These are phyloP conservation scores for Florisuga fusca DNA, from an alignment of 2,797 vertebrate species.

Conservation along the genomic window DNA sequence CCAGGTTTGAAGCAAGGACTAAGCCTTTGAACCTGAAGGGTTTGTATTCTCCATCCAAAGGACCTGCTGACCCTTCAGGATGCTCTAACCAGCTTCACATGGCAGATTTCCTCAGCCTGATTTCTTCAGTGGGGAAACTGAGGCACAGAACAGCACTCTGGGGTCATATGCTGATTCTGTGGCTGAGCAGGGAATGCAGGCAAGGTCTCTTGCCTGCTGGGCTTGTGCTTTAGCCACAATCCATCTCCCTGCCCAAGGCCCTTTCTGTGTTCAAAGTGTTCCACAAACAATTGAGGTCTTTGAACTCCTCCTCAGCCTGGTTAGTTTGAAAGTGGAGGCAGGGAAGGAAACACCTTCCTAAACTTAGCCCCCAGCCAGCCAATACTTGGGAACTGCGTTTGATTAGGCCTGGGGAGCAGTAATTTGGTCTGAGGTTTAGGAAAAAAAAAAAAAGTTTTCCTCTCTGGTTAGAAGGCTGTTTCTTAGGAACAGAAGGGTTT, in stretches of 20 bases:
- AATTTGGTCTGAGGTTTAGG: not conserved
- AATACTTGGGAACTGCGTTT: not conserved
- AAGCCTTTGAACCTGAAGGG: fast-evolving
- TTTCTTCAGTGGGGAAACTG: not conserved
- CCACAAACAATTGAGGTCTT: constrained; percentile 35
- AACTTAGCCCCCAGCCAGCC: constrained; percentile 37
- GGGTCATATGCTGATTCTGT: not conserved
- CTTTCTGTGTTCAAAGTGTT: constrained; percentile 43
- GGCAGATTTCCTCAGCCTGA: not conserved
- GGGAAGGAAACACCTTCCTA: constrained; percentile 48
- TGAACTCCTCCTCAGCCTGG: constrained; percentile 60
- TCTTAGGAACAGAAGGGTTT: not conserved
- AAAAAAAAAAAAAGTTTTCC: not conserved
- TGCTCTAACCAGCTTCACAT: not conserved
- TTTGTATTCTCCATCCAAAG: fast-evolving
- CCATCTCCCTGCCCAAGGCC: constrained; percentile 36
- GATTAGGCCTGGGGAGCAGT: constrained; percentile 25
- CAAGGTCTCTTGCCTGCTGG: constrained; percentile 21
- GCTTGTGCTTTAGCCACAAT: constrained; percentile 9
- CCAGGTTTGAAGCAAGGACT: fast-evolving
- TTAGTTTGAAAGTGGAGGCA: constrained; percentile 37
- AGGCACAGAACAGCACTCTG: not conserved
- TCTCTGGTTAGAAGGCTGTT: not conserved
- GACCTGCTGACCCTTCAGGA: fast-evolving
- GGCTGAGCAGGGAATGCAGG: not conserved